Percentiles rank a stretch among this genome's conserved stretches.
phyloP scores from a whole-genome alignment of 1,140 invertebrate species.

The Aphis gossypii region DNA sequence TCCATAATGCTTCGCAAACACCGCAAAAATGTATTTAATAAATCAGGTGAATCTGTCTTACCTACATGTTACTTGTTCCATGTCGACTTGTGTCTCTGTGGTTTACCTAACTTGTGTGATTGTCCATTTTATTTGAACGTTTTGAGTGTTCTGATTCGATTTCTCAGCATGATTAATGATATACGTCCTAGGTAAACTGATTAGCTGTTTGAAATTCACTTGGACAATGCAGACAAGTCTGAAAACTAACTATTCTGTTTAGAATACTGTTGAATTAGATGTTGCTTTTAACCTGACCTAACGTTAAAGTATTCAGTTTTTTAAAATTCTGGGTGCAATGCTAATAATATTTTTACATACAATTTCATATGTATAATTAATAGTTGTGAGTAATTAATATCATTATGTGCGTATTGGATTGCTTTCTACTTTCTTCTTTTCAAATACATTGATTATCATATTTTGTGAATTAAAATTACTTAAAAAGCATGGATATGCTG shows the following conservation, averaged over 20 bases:
- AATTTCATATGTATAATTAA: background rate
- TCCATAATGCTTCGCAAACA: constrained; percentile 36
- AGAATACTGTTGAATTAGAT: background rate
- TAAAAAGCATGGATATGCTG: background rate
- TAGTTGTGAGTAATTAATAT: background rate
- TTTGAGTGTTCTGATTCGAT: background rate
- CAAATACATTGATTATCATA: background rate
- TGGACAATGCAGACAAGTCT: background rate
- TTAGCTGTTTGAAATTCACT: background rate
- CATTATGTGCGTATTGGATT: background rate
- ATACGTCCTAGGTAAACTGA: background rate
- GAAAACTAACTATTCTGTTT: background rate
- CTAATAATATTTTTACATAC: background rate
- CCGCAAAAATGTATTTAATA: constrained; percentile 43
- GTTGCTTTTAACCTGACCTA: background rate
- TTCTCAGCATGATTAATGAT: constrained; percentile 29
- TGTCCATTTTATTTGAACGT: background rate
- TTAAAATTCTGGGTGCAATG: background rate
- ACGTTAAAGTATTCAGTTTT: background rate
- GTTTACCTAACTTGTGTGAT: background rate
- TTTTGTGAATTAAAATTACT: background rate
- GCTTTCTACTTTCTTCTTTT: background rate
- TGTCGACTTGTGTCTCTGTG: background rate
- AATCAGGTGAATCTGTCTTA: constrained; percentile 37
- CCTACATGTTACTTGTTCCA: background rate